phyloP scores from a whole-genome alignment of 37 sponge, comb jelly and placozoan genomes.

The Theonella swinhoei region DNA sequence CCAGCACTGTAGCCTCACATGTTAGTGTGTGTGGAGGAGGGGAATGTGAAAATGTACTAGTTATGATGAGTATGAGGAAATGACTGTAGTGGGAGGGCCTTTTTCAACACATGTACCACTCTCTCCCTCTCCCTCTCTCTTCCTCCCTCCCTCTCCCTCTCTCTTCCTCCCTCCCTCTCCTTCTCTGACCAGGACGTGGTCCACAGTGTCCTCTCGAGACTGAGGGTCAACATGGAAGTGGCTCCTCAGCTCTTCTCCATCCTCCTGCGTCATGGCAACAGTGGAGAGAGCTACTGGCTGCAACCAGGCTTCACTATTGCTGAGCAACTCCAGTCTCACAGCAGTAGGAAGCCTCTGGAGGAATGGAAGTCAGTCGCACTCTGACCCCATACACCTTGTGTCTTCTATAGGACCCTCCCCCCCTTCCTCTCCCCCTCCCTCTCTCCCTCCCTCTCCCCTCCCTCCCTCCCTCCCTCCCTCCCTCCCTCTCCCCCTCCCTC shows the following conservation, averaged over 20 bases:
- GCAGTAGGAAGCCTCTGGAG: neutral
- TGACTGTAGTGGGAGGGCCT: too few species aligned
- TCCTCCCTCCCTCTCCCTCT: conserved; percentile 5
- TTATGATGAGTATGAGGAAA: too few species aligned
- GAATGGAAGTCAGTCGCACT: neutral
- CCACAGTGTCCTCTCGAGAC: conserved; percentile 47
- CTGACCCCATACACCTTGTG: too few species aligned
- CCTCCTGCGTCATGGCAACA: conserved; percentile 32
- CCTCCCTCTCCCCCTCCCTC: too few species aligned
- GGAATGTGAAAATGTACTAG: too few species aligned
- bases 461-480: conserved; percentile 2
- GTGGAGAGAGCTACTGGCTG: conserved; percentile 74
- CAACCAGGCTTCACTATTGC: conserved; percentile 57
- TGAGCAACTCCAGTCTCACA: neutral
- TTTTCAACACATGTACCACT: conserved; percentile 15
- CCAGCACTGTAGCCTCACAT: too few species aligned
- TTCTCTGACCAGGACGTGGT: conserved; percentile 49
- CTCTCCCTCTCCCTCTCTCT: too few species aligned
- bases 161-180: neutral
- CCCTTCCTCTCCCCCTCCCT: too few species aligned
- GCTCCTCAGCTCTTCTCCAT: conserved; percentile 55
- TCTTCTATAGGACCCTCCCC: too few species aligned
- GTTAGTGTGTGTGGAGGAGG: too few species aligned
- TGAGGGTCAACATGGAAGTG: conserved; percentile 67
- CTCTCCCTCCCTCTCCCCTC: too few species aligned